Conservation (phyloP, 2,888 invertebrate species). For the Leptopilina drosophilae region DNA sequence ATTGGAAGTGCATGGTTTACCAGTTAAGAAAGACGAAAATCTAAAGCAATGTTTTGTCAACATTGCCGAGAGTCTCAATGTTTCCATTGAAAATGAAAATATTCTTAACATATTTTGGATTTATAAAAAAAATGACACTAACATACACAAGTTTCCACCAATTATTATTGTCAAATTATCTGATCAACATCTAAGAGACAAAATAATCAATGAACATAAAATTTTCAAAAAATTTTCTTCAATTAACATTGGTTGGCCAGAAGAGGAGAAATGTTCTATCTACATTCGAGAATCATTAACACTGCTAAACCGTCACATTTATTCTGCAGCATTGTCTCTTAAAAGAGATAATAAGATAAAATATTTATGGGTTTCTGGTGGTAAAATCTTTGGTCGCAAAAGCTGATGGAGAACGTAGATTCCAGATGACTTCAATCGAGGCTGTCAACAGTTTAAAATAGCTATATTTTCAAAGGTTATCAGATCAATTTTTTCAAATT, state of each 20-base stretch:
- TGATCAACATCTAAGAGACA: background rate
- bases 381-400: background rate
- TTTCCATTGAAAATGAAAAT: background rate
- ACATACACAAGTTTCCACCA: background rate
- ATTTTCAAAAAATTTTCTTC: background rate
- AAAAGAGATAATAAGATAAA: background rate
- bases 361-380: background rate
- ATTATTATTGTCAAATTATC: background rate
- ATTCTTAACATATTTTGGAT: background rate
- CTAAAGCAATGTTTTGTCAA: background rate
- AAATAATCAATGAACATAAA: background rate
- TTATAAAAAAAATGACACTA: background rate
- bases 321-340: background rate
- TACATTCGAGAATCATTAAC: background rate
- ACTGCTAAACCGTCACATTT: background rate
- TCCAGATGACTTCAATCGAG: background rate
- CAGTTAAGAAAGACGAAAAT: background rate
- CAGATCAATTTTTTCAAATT: too few species aligned
- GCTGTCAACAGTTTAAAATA: background rate
- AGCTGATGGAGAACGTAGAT: background rate
- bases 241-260: background rate
- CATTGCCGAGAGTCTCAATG: background rate
- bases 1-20: background rate
- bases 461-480: background rate
- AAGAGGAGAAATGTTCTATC: background rate